These are phyloP conservation scores for Heterodera filipjevi DNA, from an alignment of 2,888 invertebrate genomes.

Conservation along the genomic window DNA sequence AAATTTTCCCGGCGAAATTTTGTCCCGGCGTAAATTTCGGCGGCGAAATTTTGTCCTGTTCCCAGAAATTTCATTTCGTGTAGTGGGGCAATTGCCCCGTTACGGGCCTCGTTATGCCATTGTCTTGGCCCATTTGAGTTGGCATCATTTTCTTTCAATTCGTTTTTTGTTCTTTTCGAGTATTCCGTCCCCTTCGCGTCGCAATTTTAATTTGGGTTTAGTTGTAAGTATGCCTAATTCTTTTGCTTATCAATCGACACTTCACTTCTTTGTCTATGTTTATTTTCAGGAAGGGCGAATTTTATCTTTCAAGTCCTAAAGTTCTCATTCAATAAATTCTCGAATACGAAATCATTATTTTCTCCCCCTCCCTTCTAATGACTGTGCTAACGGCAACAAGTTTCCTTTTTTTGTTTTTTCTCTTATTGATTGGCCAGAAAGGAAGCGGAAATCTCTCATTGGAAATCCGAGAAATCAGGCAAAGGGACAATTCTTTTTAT, in stretches of 20 bases:
- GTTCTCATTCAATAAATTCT: not conserved
- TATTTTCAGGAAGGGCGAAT: not conserved
- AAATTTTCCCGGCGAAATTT: no score
- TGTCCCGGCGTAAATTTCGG: no score
- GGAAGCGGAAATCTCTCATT: not conserved
- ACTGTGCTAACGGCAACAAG: not conserved
- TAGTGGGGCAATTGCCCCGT: no score
- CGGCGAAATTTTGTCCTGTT: no score
- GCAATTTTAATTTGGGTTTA: not conserved
- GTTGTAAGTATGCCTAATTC: not conserved
- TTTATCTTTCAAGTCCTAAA: not conserved
- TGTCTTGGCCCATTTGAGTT: no score
- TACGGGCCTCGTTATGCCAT: no score
- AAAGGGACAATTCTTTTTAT: no score
- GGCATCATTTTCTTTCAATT: no score
- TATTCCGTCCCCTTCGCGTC: no score
- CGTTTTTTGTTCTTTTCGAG: no score
- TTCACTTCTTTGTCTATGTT: not conserved
- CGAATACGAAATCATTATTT: not conserved
- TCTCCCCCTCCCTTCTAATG: not conserved
- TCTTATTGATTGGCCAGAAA: not conserved
- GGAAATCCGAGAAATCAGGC: not conserved
- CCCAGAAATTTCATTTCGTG: no score
- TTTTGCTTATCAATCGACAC: not conserved
- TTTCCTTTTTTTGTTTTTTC: not conserved